Evolutionary conservation across 1,140 invertebrate genomes (phyloP).

Genomic region (Globodera ellingtonae): DNA sequence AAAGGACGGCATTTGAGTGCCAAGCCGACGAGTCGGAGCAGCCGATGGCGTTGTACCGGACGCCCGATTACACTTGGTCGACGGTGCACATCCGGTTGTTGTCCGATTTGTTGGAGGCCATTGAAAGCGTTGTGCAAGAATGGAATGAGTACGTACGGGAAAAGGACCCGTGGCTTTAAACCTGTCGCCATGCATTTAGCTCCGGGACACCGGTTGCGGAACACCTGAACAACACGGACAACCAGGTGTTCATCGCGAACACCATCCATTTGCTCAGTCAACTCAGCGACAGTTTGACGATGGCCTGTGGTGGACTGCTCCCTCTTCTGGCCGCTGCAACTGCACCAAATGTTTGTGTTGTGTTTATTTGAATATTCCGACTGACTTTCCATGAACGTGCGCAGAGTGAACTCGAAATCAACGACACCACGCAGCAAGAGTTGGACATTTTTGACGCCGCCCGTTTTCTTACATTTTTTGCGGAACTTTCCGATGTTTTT

Average conservation of each 20-base stretch:
- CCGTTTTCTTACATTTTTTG: conserved; percentile 90
- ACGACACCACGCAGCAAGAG: conserved; percentile 90
- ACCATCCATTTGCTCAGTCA: conserved; percentile 98
- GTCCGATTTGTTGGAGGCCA: conserved; percentile 91
- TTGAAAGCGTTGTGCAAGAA: conserved; percentile 95
- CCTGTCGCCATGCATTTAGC: conserved; percentile 48
- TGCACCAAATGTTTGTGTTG: conserved; percentile 89
- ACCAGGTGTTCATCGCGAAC: conserved; percentile 97
- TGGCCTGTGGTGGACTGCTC: conserved; percentile 93
- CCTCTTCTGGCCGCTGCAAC: conserved; percentile 95
- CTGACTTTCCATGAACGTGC: conserved; percentile 46
- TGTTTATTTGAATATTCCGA: background rate
- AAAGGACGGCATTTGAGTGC: conserved; percentile 31
- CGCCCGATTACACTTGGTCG: conserved; percentile 99
- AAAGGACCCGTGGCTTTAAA: background rate
- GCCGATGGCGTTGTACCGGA: conserved; percentile 83
- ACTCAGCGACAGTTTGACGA: conserved; percentile 96
- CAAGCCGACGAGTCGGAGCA: conserved; percentile 10
- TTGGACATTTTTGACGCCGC: conserved; percentile 97
- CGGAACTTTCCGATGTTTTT: conserved; percentile 95
- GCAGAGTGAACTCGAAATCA: conserved; percentile 94
- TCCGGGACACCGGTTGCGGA: conserved; percentile 92
- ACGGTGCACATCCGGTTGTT: conserved; percentile 94
- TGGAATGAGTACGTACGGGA: conserved; percentile 73
- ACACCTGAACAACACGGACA: conserved; percentile 96